Base-by-base conservation (phyloP, 2,113 vertebrate species). In the Candoia aspera region DNA sequence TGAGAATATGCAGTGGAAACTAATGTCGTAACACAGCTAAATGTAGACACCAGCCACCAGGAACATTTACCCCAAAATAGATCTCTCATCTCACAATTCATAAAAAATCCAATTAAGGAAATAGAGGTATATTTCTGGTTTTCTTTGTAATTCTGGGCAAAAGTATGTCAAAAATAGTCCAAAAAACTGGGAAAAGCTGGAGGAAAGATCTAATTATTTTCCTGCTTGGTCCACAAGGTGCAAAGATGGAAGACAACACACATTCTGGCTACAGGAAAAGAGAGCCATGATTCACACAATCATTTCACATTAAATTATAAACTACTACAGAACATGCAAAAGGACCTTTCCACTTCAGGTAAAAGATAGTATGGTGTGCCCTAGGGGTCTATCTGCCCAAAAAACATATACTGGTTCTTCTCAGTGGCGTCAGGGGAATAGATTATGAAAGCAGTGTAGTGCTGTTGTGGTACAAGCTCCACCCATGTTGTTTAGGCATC, bases 101-200 rank as follows among this genome's bases (percentile, higher is more conserved):
- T 21, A 93, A 88, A 90, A 84, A 54, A 53, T 46, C 89, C 94
- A 21, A n/a, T 59, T 88, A 88, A 84, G 94, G 94, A 89, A 83
- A 93, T 0, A 0, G 1, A 13, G 84, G 62, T 62, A 8, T 6
- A 10, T 6, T 84, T 85, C 13, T 89, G 4, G 12, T 19, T 37
- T 26, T 62, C 46, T n/a, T 84, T 46, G 68, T 0, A 24, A 9
- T 0, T 0, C 0, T 0, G 2, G n/a, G 62, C 21, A 3, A 8
- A 92, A 92, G 87, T 8, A 88, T 90, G 17, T 23, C 0, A 1
- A 23, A 0, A 60, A 0, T 6, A 64, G 57, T 58, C 5, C 33
- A 84, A 55, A 53, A 15, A 53, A 23, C 59, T 83, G 6, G 58
- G 26, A 33, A 83, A 64, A 3, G 92, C 21, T 0, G 26, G 13